Evolutionary conservation across 1,140 invertebrate genomes (phyloP).

Genomic region (Heliothis subflexa): DNA sequence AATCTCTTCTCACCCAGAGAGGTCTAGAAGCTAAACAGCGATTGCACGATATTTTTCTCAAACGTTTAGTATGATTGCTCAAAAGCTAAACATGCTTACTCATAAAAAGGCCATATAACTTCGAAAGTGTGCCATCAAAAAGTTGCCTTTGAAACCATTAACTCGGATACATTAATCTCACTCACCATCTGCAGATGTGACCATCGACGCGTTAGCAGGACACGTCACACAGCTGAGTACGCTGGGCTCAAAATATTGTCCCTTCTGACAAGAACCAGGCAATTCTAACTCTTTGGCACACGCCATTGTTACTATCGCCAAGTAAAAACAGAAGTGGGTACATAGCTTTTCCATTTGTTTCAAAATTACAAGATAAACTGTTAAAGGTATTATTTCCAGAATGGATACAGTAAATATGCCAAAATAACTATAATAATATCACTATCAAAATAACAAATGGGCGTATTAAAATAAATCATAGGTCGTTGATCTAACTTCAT

Average conservation of each 20-base stretch:
- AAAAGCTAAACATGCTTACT: no score
- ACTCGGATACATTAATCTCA: conserved; percentile 18
- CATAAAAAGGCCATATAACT: no score
- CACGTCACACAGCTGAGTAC: conserved; percentile 67
- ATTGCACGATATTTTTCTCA: no score
- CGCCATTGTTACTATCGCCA: background rate
- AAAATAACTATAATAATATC: background rate
- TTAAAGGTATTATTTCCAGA: background rate
- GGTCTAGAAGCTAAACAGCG: no score
- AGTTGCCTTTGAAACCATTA: no score
- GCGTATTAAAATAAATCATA: conserved; percentile 11
- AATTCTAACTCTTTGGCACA: conserved; percentile 56
- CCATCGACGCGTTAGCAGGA: conserved; percentile 67
- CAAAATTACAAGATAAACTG: background rate
- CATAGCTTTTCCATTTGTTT: background rate
- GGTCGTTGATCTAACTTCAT: background rate
- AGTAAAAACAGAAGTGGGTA: background rate
- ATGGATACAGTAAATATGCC: background rate
- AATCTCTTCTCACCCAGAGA: no score
- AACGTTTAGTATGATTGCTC: no score
- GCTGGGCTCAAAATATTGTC: conserved; percentile 71
- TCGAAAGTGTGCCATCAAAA: no score
- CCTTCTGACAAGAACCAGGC: conserved; percentile 62
- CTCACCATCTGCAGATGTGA: conserved; percentile 72
- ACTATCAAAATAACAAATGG: background rate